Conservation (phyloP, 2,888 invertebrate species). For the Drosophila neotestacea region DNA sequence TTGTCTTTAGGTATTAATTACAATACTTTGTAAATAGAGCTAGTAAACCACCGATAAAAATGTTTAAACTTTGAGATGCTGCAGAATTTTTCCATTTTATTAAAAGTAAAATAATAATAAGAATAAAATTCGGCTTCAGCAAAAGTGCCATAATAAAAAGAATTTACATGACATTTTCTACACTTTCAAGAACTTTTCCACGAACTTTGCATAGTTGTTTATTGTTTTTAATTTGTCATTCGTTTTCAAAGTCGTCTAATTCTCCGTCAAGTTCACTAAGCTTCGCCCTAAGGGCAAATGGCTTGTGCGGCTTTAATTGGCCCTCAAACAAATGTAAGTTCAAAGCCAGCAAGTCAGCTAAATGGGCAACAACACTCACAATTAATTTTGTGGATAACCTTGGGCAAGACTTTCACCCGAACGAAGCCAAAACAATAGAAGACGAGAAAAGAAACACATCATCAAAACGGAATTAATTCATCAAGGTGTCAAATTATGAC, state of each 20-base stretch:
- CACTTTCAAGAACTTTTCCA: conserved; percentile 10
- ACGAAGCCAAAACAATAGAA: conserved; percentile 22
- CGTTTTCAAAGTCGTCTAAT: conserved; percentile 7
- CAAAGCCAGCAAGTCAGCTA: conserved; percentile 53
- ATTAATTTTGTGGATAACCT: conserved; percentile 56
- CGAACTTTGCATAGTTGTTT: conserved; percentile 16
- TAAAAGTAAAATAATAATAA: not conserved
- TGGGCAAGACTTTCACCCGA: conserved; percentile 64
- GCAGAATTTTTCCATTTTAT: not conserved
- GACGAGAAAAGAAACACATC: conserved; percentile 22
- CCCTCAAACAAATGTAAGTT: conserved; percentile 44
- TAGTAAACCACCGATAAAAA: not conserved
- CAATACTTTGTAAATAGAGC: not conserved
- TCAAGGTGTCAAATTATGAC: conserved; percentile 62
- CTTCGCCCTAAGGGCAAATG: conserved; percentile 48
- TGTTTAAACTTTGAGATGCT: not conserved
- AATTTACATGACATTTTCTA: not conserved
- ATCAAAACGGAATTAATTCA: conserved; percentile 57
- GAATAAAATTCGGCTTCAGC: not conserved
- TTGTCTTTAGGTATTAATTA: not conserved
- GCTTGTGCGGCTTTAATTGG: conserved; percentile 38
- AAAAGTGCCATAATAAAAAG: not conserved
- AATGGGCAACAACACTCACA: conserved; percentile 34
- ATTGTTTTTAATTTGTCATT: conserved; percentile 14
- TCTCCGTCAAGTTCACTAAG: conserved; percentile 46